Conservation (phyloP, 2,888 invertebrate species). For the Lasioglossum zephyrum region DNA sequence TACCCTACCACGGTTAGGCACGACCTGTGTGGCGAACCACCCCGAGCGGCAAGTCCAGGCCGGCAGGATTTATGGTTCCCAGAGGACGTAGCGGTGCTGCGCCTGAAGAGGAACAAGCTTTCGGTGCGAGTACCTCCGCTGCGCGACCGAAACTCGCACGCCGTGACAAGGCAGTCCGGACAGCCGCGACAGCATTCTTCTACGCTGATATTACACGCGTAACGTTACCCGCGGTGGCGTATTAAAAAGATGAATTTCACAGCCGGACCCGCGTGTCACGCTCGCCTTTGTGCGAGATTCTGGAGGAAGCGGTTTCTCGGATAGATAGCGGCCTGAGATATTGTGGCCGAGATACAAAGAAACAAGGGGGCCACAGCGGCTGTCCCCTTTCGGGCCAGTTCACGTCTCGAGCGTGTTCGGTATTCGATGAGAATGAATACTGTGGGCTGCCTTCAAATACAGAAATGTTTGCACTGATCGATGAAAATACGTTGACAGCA, state of each 20-base stretch:
- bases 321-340: constrained; percentile 14
- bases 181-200: constrained; percentile 60
- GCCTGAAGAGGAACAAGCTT: constrained; percentile 62
- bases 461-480: background rate
- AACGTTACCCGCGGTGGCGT: constrained; percentile 48
- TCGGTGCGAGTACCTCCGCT: constrained; percentile 50
- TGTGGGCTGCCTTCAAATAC: background rate
- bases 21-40: constrained; percentile 73
- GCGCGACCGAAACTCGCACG: constrained; percentile 49
- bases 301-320: constrained; percentile 17
- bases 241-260: constrained; percentile 60
- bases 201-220: constrained; percentile 61
- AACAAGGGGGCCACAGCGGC: background rate
- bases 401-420: background rate
- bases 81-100: constrained; percentile 48
- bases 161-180: constrained; percentile 32
- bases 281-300: constrained; percentile 23
- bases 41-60: constrained; percentile 44
- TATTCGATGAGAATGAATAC: background rate
- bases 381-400: background rate
- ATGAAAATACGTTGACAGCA: background rate
- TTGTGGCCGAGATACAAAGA: constrained; percentile 10
- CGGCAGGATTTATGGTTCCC: constrained; percentile 64
- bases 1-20: constrained; percentile 66
- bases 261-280: constrained; percentile 10